Evolutionary conservation across 2,797 vertebrate genomes (phyloP), one percentile per base, ranked within the genome.

Genomic region (Kryptolebias ocellatus): DNA sequence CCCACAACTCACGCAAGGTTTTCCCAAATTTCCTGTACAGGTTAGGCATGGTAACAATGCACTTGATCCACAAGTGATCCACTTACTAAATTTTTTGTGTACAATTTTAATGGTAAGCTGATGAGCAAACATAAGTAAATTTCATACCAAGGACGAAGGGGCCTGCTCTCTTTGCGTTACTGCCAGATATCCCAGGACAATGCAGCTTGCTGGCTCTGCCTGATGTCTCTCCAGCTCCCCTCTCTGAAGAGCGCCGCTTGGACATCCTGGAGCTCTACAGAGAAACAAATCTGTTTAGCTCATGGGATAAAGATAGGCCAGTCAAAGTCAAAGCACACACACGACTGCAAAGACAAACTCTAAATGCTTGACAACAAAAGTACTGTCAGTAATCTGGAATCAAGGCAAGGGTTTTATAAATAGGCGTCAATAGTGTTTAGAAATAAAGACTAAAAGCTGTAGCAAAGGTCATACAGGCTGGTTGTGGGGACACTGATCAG

Each of bases 81-180:
- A 59, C 53, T 16, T 34, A 60, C 53, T 27, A 5, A 50, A 49
- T 20, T 7, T 14, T 16, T 44, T 51, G 7, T 6, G 2, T 42
- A 27, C 42, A 15, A 42, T 4, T 42, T 10, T 50, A 28, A 27
- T 55, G 28, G 14, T 20, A 29, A 29, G 27, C 18, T 42, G 24
- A 5, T 51, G 7, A 56, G 50, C 17, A 68, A 72, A 59, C 50
- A 57, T 31, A 3, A 11, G 27, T 42, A 27, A 53, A 85, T 91
- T 75, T 70, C 91, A 90, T 93, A 99, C 98, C 98, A 0, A 99
- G 95, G 78, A 99, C 95, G 83, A 98, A 99, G 1, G 98, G 98
- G 31, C 98, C 98, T 0, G 97, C 98, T 94, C 96, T 95, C 92
- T 99, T 99, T 79, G 96, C 95, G 61, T 96, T 98, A 68, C 86